Evolutionary conservation across 2,888 invertebrate genomes (phyloP), one percentile per base, ranked within the genome.

Genomic region (Rotaria socialis): DNA sequence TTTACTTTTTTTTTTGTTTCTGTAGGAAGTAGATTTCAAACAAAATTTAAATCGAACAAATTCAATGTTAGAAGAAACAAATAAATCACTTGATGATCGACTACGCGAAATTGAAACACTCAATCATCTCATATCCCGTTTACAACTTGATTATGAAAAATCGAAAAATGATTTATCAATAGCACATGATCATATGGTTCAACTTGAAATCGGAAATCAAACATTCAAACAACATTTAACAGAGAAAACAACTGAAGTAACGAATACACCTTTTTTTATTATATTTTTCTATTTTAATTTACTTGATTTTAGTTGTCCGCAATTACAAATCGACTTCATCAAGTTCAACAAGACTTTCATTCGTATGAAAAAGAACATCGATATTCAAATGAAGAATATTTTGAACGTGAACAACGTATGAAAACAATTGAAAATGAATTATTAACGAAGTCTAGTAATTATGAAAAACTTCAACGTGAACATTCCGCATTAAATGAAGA

Each of bases 71-170:
- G 67, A 67, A 67, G 67, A 67, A 35, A 16, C 16, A 0, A 16
- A 16, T 16, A 35, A 67, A 19, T 35, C 35, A 67, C 35, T 35
- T 14, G 35, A 67, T 19, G 27, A 27, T 67, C 67, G 67, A 67
- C 67, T n/a, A 67, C 67, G 67, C 35, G 67, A 67, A 67, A 27
- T 67, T 7, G 67, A 67, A 67, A 27, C 67, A 35, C 5, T 67
- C 0, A 67, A 67, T 67, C 67, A 67, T 67, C 67, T 67, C 5
- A 7, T 67, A 35, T 67, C 67, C 16, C 67, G 67, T 41, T 16
- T 67, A 3, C 67, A 67, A 67, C 35, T 67, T 19, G 67, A 67
- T 41, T 67, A 67, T 67, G 67, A 67, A 67, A 67, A 67, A 67
- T 67, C 35, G 2, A 67, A 67, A 16, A 41, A 27, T 19, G 67